Conservation (phyloP, 2,113 vertebrate genomes). For the Xyrauchen texanus region DNA sequence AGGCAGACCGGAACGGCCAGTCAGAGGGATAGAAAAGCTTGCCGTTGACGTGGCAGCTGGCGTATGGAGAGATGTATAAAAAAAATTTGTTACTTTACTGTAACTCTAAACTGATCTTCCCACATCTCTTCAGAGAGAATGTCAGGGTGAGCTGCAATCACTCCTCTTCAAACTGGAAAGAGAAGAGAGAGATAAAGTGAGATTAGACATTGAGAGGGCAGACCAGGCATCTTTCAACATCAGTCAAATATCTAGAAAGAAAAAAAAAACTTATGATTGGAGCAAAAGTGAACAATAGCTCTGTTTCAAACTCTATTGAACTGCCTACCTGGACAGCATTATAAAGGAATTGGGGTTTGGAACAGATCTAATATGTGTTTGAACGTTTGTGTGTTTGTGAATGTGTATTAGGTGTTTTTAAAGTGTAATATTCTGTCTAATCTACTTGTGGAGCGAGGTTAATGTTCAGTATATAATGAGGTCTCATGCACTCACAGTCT, state of each 20-base stretch:
- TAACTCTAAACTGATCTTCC: not conserved
- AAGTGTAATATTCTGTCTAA: not conserved
- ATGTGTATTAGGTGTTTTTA: not conserved
- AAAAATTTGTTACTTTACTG: not conserved
- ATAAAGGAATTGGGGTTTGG: too few relatives aligned
- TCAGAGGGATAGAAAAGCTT: slow-evolving; percentile 6
- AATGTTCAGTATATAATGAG: slow-evolving; percentile 45
- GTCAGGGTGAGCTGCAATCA: not conserved
- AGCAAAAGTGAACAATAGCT: not conserved
- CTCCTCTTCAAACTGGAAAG: not conserved
- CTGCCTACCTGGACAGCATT: not conserved
- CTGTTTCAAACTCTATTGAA: slow-evolving; percentile 7
- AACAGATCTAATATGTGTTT: not conserved
- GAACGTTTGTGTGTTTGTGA: not conserved
- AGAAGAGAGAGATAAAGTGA: not conserved
- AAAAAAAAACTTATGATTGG: not conserved
- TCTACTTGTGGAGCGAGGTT: slow-evolving; percentile 1
- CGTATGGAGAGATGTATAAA: not conserved
- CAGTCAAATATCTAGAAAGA: not conserved
- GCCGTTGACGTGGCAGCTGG: not conserved
- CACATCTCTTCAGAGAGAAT: not conserved
- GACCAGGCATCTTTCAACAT: not conserved
- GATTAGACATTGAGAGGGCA: slow-evolving; percentile 3
- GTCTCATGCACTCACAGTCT: slow-evolving; percentile 65
- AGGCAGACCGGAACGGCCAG: not conserved